Conservation (phyloP, 2,797 vertebrate species). For the Channa striata region DNA sequence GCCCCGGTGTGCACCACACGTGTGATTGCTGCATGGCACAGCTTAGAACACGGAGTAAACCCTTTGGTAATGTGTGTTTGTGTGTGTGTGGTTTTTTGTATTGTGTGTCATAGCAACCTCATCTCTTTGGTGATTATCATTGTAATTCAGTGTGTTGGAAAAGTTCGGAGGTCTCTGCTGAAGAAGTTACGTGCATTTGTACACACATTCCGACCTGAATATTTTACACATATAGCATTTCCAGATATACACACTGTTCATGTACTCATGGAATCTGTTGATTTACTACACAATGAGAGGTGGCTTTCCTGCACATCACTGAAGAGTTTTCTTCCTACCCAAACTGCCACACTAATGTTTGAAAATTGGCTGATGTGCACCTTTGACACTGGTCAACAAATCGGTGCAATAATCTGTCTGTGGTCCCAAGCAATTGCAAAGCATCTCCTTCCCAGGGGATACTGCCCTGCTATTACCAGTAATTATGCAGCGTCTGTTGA, state of each 20-base stretch:
- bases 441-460: background rate
- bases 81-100: constrained; percentile 47
- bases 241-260: constrained; percentile 3
- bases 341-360: background rate
- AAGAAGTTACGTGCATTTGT: background rate
- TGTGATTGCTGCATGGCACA: constrained; percentile 68
- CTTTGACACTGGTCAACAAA: too few species aligned
- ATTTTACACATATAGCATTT: constrained; percentile 1
- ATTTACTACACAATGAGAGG: background rate
- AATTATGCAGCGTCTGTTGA: constrained; percentile 20
- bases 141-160: constrained; percentile 51
- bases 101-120: constrained; percentile 57
- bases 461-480: background rate
- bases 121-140: constrained; percentile 55
- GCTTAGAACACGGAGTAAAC: constrained; percentile 65
- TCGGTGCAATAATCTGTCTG: too few species aligned
- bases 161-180: constrained; percentile 16
- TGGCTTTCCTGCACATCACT: background rate
- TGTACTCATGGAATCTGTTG: constrained; percentile 1
- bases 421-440: background rate
- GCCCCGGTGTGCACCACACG: constrained; percentile 56
- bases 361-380: background rate
- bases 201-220: background rate
- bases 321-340: too few species aligned
- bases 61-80: constrained; percentile 44